Percentiles rank a stretch among this genome's conserved stretches.
Evolutionary conservation across 2,888 invertebrate species (phyloP).

Genomic region (Pheosia gnoma): DNA sequence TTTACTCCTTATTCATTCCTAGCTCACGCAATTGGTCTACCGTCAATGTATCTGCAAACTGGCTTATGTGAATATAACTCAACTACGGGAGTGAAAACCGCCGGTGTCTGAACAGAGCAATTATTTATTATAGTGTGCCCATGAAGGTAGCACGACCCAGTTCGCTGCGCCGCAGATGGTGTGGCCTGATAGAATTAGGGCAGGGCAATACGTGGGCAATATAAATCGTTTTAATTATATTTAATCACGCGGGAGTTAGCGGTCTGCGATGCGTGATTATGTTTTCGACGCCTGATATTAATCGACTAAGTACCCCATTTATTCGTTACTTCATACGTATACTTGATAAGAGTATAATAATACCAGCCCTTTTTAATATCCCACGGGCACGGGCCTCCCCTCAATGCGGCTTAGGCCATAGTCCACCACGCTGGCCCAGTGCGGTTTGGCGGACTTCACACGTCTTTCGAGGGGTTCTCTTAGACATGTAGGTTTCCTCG

Average conservation of each 20-base stretch:
- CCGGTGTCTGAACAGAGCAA: neutral
- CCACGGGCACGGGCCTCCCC: too few relatives aligned
- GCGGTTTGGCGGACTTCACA: too few relatives aligned
- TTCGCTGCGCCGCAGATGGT: neutral
- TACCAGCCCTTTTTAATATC: too few relatives aligned
- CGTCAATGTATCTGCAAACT: too few relatives aligned
- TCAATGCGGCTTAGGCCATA: too few relatives aligned
- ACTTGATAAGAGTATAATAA: too few relatives aligned
- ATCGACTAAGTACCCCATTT: neutral
- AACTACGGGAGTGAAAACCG: neutral
- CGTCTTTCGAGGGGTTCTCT: too few relatives aligned
- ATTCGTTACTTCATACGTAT: neutral
- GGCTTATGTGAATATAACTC: too few relatives aligned
- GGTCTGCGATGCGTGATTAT: neutral
- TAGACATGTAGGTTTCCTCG: too few relatives aligned
- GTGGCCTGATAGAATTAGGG: neutral
- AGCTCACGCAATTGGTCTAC: too few relatives aligned
- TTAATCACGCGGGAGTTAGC: neutral
- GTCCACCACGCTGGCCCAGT: too few relatives aligned
- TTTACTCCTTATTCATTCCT: too few relatives aligned
- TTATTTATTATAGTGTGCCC: neutral
- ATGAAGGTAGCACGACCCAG: neutral
- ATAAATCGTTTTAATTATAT: constrained; percentile 1
- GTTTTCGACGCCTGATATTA: neutral
- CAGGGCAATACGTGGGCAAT: constrained; percentile 1